Percentiles rank a stretch among this genome's conserved stretches.
Evolutionary conservation across 2,797 vertebrate species (phyloP).

Genomic region (Eptatretus atami): DNA sequence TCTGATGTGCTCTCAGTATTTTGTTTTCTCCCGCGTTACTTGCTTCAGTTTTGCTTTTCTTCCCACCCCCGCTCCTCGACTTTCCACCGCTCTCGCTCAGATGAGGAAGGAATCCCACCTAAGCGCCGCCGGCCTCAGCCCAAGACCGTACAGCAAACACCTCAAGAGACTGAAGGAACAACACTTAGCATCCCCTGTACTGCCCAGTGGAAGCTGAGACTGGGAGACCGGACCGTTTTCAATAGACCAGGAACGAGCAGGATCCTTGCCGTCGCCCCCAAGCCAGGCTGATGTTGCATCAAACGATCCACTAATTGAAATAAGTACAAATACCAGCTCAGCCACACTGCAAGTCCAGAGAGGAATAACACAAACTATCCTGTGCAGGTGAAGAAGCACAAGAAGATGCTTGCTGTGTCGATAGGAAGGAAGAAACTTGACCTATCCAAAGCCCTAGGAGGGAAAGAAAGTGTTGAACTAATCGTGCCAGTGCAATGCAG

Average conservation of each 20-base stretch:
- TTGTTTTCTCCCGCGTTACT: too few relatives aligned
- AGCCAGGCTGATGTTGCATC: too few relatives aligned
- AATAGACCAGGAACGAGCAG: conserved; percentile 95
- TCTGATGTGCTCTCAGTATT: too few relatives aligned
- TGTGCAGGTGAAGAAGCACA: neutral
- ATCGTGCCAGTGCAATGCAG: neutral
- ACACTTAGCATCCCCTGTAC: conserved; percentile 52
- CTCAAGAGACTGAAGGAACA: conserved; percentile 28
- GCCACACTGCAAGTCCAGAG: neutral
- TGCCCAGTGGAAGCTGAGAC: conserved; percentile 85
- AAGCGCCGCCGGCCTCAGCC: conserved; percentile 61
- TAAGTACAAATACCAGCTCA: neutral
- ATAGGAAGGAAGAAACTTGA: too few relatives aligned
- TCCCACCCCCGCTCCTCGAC: too few relatives aligned
- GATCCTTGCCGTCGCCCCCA: conserved; percentile 35
- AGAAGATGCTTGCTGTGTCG: neutral
- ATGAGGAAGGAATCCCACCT: conserved; percentile 67
- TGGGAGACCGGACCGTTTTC: conserved; percentile 30
- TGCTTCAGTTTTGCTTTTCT: too few relatives aligned
- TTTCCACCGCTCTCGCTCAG: conserved; percentile 13
- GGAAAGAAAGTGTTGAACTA: too few relatives aligned
- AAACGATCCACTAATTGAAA: neutral
- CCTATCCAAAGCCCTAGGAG: too few relatives aligned
- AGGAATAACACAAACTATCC: too few relatives aligned
- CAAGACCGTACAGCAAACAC: conserved; percentile 25